phyloP scores from a whole-genome alignment of 2,888 invertebrate species.

The Alviniconcha strummeri region DNA sequence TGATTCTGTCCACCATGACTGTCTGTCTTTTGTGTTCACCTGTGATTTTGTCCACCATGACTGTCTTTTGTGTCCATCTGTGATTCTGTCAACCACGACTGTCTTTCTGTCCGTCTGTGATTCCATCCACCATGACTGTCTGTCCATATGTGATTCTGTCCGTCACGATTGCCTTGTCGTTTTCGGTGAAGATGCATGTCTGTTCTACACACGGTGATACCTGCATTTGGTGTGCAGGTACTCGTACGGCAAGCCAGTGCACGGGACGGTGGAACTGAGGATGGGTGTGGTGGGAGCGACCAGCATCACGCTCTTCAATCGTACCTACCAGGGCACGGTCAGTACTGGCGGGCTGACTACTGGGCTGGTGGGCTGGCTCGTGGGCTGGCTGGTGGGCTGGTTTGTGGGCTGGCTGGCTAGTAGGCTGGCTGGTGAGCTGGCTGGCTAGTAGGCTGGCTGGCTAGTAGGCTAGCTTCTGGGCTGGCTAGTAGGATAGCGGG shows the following conservation, averaged over 20 bases:
- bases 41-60: too few species aligned
- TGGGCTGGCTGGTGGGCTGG: too few species aligned
- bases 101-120: background rate
- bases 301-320: background rate
- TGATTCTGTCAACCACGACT: background rate
- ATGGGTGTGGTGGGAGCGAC: conserved; percentile 29
- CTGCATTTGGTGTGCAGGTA: conserved; percentile 29
- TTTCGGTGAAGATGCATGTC: too few species aligned
- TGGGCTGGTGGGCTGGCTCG: background rate
- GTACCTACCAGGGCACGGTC: conserved; percentile 5
- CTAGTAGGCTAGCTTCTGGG: too few species aligned
- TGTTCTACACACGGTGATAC: background rate
- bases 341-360: background rate
- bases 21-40: background rate
- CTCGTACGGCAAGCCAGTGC: conserved; percentile 29
- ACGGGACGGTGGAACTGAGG: conserved; percentile 27
- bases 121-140: background rate
- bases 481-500: too few species aligned
- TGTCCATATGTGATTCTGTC: too few species aligned
- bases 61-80: too few species aligned
- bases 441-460: too few species aligned
- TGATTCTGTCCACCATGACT: background rate
- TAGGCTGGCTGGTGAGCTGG: background rate
- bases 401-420: too few species aligned
- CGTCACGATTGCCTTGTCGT: too few species aligned